Evolutionary conservation across 2,797 vertebrate species (phyloP), one percentile per base, ranked within the genome.

Genomic region (Oryzias sinensis): DNA sequence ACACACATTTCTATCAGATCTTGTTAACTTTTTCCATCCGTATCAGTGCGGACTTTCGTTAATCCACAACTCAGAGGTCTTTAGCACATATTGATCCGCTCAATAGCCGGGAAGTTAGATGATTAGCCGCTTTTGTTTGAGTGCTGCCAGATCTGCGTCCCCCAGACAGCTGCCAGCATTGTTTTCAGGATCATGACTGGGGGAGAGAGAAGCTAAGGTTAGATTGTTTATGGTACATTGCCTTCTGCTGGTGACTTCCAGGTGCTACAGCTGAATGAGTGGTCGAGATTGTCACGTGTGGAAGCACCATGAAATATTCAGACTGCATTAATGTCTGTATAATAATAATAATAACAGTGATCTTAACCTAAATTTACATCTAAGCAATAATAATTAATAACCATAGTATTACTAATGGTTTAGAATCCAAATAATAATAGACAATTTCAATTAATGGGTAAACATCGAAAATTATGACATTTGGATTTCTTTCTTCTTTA

Each of bases 61-160:
- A 62, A 72, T 76, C 72, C 53, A 14, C 51, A 62, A 50, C 58
- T 65, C 33, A 17, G 25, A 55, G 41, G 54, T 50, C 45, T 80
- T 81, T 64, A 76, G 60, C 59, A 65, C 60, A 56, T 37, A 78
- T 74, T 76, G 82, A 84, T 80, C 77, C 51, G 37, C 42, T 43
- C 9, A 48, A 69, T 62, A 70, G 57, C 6, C 53, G 24, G 64
- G 42, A 59, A 65, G 42, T 79, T 62, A 22, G 46, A 68, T 70
- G 65, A 82, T 84, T 81, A 71, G 52, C 6, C 68, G 37, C 69
- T 64, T 76, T 76, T 76, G 58, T 81, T 82, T 72, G 56, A 79
- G 54, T 62, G 62, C 58, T 72, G 64, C 70, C 69, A 74, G 69
- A 79, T 74, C 74, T 65, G 62, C 72, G 56, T 54, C 72, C 43